Evolutionary conservation across 2,113 vertebrate species (phyloP).

Genomic region (Elaphurus davidianus): DNA sequence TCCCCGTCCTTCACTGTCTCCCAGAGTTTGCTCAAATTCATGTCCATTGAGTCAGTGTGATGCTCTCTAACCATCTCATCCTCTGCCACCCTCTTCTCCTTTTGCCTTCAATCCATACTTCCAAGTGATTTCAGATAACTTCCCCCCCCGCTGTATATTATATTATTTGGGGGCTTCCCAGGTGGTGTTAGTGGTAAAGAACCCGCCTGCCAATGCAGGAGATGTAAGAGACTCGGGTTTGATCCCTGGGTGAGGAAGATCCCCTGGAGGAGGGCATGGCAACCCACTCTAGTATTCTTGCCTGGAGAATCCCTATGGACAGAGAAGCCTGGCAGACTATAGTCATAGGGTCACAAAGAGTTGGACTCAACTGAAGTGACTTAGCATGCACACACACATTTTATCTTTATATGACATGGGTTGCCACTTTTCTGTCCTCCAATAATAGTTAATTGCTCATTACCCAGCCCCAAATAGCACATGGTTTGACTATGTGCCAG

Average conservation of each 20-base stretch:
- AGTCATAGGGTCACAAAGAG: background rate
- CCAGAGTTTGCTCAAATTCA: background rate
- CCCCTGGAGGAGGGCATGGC: background rate
- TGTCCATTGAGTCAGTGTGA: background rate
- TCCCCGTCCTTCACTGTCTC: background rate
- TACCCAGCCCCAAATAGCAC: background rate
- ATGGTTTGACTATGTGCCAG: background rate
- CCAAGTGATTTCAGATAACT: background rate
- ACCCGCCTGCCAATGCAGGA: background rate
- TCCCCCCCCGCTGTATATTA: background rate
- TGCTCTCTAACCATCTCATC: background rate
- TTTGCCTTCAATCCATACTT: background rate
- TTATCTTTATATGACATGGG: background rate
- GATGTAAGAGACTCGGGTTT: background rate
- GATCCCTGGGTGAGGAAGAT: background rate
- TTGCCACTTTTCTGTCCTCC: background rate
- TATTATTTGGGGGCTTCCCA: background rate
- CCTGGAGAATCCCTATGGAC: background rate
- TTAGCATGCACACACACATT: background rate
- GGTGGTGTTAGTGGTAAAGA: background rate
- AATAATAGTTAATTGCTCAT: background rate
- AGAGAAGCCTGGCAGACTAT: background rate
- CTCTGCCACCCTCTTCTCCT: background rate
- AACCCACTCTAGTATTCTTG: background rate
- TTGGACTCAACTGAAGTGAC: background rate